A percentile compares a stretch with the other conserved stretches of the same genome.
phyloP scores from a whole-genome alignment of 2,888 invertebrate genomes.

The Opisthograptis luteolata region DNA sequence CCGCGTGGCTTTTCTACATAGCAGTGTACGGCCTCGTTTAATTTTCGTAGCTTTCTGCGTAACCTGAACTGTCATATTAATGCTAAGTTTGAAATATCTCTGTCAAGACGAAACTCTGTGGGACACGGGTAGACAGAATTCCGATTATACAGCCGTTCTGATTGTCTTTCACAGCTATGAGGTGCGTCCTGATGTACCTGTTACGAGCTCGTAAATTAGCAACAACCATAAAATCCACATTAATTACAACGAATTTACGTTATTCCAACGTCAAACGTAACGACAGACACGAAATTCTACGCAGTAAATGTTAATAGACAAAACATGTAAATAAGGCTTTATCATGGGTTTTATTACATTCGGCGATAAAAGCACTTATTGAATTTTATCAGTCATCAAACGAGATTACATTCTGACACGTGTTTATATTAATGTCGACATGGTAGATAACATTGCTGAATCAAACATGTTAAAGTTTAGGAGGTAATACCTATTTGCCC shows the following conservation, averaged over 20 bases:
- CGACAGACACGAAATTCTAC: constrained; percentile 47
- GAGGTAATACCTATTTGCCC: constrained; percentile 10
- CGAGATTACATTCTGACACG: constrained; percentile 47
- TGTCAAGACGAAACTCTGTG: constrained; percentile 28
- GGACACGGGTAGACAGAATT: constrained; percentile 32
- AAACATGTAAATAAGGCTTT: constrained; percentile 39
- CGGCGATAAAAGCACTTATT: constrained; percentile 56
- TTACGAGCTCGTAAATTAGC: constrained; percentile 48
- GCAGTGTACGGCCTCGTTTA: too few relatives aligned
- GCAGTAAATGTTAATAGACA: constrained; percentile 46
- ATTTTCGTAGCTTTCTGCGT: background rate
- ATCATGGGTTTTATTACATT: constrained; percentile 50
- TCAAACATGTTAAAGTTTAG: constrained; percentile 10
- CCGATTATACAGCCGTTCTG: constrained; percentile 36
- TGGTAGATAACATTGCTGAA: constrained; percentile 24
- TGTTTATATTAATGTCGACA: constrained; percentile 35
- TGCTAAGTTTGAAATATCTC: constrained; percentile 31
- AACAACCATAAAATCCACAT: constrained; percentile 45
- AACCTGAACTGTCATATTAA: constrained; percentile 27
- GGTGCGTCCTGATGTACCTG: constrained; percentile 32
- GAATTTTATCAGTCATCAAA: constrained; percentile 54
- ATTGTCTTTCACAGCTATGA: constrained; percentile 41
- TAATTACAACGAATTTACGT: constrained; percentile 44
- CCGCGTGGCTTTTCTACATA: too few relatives aligned
- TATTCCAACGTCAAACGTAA: constrained; percentile 50